Evolutionary conservation across 2,888 invertebrate genomes (phyloP).

Genomic region (Epinotia brunnichana): DNA sequence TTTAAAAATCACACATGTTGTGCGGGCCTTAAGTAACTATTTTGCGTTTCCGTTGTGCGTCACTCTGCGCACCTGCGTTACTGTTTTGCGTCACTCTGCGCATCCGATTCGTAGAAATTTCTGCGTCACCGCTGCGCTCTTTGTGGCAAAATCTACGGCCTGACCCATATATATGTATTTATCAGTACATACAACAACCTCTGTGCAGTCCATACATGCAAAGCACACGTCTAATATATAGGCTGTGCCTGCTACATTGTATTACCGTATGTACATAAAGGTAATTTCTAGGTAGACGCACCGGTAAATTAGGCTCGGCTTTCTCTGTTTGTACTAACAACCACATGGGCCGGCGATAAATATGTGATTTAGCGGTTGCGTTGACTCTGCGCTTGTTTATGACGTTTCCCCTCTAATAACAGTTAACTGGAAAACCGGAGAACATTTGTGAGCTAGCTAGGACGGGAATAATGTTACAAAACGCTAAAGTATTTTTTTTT

Average conservation of each 20-base stretch:
- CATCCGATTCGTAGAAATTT: no score
- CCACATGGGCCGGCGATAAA: slow-evolving; percentile 17
- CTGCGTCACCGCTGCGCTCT: no score
- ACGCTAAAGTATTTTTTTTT: no score
- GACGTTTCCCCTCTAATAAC: slow-evolving; percentile 17
- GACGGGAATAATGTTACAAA: background rate
- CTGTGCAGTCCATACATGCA: background rate
- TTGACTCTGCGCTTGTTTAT: slow-evolving; percentile 9
- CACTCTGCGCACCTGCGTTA: no score
- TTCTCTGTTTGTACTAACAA: slow-evolving; percentile 29
- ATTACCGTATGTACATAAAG: background rate
- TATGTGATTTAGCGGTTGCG: slow-evolving; percentile 28
- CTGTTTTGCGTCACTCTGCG: no score
- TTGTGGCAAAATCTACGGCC: no score
- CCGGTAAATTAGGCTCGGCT: slow-evolving; percentile 25
- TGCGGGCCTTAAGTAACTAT: no score
- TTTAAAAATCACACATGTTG: no score
- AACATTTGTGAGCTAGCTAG: background rate
- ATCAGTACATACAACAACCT: background rate
- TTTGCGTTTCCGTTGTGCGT: no score
- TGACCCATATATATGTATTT: no score
- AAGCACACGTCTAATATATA: background rate
- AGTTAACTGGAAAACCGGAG: background rate
- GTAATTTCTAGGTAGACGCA: slow-evolving; percentile 7
- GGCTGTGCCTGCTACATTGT: background rate